These are phyloP conservation scores for Campoletis raptor DNA, from an alignment of 2,888 invertebrate species.

Conservation along the genomic window DNA sequence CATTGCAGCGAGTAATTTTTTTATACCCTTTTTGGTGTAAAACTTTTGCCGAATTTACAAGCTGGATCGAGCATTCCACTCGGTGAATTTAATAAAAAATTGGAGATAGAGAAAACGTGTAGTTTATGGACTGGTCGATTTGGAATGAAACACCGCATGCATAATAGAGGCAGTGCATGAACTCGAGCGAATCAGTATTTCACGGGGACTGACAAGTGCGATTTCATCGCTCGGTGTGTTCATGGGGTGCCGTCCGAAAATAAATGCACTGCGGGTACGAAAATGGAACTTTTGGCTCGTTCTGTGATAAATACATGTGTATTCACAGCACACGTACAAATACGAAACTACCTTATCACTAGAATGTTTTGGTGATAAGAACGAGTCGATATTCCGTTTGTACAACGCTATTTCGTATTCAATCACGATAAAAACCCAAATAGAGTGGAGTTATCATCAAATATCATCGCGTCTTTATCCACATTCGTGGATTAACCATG, in stretches of 20 bases:
- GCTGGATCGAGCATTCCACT: not conserved
- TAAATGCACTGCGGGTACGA: slow-evolving; percentile 33
- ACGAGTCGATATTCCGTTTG: slow-evolving; percentile 44
- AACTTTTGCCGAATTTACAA: not conserved
- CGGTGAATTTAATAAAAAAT: not conserved
- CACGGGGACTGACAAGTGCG: slow-evolving; percentile 55
- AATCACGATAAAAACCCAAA: slow-evolving; percentile 39
- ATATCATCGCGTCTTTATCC: not conserved
- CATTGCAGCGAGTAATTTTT: not conserved
- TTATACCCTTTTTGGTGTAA: not conserved
- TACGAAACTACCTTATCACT: slow-evolving; percentile 21
- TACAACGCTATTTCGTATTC: slow-evolving; percentile 25
- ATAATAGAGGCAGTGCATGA: slow-evolving; percentile 15
- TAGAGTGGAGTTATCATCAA: slow-evolving; percentile 23
- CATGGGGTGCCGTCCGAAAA: slow-evolving; percentile 32
- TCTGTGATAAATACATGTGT: slow-evolving; percentile 39
- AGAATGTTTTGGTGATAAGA: slow-evolving; percentile 40
- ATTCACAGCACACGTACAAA: slow-evolving; percentile 9
- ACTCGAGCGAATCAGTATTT: slow-evolving; percentile 47
- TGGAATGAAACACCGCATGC: slow-evolving; percentile 21
- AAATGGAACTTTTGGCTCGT: slow-evolving; percentile 56
- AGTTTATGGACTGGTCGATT: slow-evolving; percentile 21
- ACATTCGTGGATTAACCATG: not conserved
- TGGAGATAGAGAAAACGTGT: not conserved
- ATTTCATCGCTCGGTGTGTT: slow-evolving; percentile 47